Evolutionary conservation across 2,888 invertebrate species (phyloP), one percentile per base, ranked within the genome.

Genomic region (Saturnia pavonia): DNA sequence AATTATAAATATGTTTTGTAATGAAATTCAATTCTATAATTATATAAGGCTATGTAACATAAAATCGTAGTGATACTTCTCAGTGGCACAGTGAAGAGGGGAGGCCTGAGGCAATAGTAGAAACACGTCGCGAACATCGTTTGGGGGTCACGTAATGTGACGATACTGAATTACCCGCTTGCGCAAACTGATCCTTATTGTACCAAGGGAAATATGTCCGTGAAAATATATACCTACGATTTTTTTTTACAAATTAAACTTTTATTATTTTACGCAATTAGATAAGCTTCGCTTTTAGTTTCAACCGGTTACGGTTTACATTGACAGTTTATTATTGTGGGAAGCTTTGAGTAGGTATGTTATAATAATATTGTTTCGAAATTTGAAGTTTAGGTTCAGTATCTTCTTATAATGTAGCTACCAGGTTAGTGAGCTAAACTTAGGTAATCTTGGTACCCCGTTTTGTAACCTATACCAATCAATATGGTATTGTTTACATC

Each of bases 31-130:
- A 22, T 12, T 75, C 75, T 74, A 71, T 73, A 72, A 60, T 69
- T 77, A 51, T 66, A 25, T 67, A 78, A 69, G 72, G 72, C 85
- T 86, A 75, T 77, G 73, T 79, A 77, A 83, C 84, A 88, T 88
- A 88, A 88, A 91, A 89, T 89, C 87, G 85, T 88, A 87, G 88
- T 88, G 88, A 87, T 89, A 89, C 86, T 88, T 87, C 87, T 86
- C 81, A 84, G 88, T 82, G 82, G 86, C 85, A 81, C 80, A 80
- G 84, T 81, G 85, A 85, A 85, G 85, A 87, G 85, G 88, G 88
- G 88, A 83, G 81, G 85, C 86, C 85, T 86, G 76, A 83, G 82
- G 90, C 88, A 87, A 88, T 87, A 88, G 89, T 85, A 85, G 83
- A 80, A 88, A 91, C 91, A 89, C 91, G 89, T 89, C 86, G 85